A percentile compares a stretch with the other conserved stretches of the same genome.
phyloP scores from a whole-genome alignment of 2,113 vertebrate genomes.

The Bombycilla garrulus region DNA sequence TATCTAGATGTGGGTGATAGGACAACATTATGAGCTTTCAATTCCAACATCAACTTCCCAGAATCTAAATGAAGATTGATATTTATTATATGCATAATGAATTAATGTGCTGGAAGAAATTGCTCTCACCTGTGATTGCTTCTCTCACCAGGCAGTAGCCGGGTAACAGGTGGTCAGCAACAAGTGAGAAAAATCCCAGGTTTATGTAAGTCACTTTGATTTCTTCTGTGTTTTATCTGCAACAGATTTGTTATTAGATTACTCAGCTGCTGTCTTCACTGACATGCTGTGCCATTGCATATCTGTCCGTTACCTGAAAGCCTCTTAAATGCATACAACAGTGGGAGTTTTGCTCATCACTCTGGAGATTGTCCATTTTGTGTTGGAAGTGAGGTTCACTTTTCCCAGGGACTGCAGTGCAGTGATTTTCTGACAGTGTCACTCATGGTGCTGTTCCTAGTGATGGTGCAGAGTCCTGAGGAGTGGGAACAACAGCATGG shows the following conservation, averaged over 20 bases:
- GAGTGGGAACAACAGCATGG: fast-evolving
- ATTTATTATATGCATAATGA: not conserved
- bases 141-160: not conserved
- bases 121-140: not conserved
- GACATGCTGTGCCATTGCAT: fast-evolving
- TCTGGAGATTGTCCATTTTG: not conserved
- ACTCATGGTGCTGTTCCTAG: fast-evolving
- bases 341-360: not conserved
- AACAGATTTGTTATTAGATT: constrained; percentile 4
- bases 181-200: not conserved
- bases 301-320: not conserved
- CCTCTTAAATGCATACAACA: not conserved
- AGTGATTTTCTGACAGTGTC: not conserved
- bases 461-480: no score
- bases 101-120: not conserved
- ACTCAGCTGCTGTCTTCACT: not conserved
- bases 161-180: not conserved
- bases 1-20: not conserved
- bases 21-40: not conserved
- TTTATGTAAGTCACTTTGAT: constrained; percentile 30
- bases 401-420: not conserved
- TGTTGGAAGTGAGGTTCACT: fast-evolving
- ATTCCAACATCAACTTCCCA: not conserved
- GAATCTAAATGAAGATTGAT: not conserved
- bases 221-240: constrained; percentile 9